Conservation (phyloP, 2,113 vertebrate species). For the Marmota flaviventris region DNA sequence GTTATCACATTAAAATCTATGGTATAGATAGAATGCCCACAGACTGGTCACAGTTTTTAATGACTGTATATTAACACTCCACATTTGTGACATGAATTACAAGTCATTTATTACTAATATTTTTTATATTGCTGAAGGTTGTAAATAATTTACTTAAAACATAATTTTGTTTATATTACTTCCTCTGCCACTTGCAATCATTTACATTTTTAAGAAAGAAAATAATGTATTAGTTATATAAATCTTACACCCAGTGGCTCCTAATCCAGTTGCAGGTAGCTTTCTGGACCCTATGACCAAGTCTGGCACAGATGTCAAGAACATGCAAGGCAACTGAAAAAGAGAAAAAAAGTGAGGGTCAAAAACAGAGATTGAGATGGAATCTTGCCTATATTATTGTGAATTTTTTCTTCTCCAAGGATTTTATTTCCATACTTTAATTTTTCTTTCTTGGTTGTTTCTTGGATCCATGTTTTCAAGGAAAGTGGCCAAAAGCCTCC, state of each 20-base stretch:
- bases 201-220: slow-evolving; percentile 6
- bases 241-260: neutral
- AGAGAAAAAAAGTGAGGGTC: neutral
- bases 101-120: slow-evolving; percentile 5
- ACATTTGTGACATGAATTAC: neutral
- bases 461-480: neutral
- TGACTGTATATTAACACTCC: neutral
- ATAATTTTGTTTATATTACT: neutral
- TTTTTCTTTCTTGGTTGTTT: neutral
- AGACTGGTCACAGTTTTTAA: neutral
- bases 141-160: slow-evolving; percentile 33
- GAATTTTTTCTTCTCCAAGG: slow-evolving; percentile 15
- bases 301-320: neutral
- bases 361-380: neutral
- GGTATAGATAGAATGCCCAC: neutral
- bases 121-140: neutral
- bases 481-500: neutral
- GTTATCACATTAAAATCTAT: neutral
- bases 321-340: neutral
- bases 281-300: neutral
- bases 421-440: slow-evolving; percentile 24
- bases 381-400: neutral
- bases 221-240: neutral
- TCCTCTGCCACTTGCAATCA: neutral
- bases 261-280: neutral